phyloP scores from a whole-genome alignment of 2,113 vertebrate species.

The Rattus rattus region DNA sequence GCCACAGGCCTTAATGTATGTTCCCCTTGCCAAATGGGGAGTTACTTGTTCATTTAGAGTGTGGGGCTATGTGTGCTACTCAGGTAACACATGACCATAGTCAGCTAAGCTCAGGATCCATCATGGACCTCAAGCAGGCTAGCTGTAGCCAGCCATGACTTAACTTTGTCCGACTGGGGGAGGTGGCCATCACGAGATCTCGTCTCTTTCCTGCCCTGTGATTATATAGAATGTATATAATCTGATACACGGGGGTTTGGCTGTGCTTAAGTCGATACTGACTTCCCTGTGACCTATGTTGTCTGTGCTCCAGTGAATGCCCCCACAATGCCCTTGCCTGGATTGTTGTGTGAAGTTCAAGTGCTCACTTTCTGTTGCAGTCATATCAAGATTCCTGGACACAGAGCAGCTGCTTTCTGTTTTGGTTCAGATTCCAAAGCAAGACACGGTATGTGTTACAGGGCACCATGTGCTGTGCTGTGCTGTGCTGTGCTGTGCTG shows the following conservation, averaged over 20 bases:
- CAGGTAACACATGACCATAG: not conserved
- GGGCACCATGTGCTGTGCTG: not conserved
- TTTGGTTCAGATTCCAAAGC: slow-evolving; percentile 97
- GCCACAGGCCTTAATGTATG: not conserved
- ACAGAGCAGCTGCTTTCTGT: slow-evolving; percentile 97
- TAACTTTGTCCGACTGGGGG: not conserved
- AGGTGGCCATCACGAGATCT: no score
- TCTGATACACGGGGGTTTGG: not conserved
- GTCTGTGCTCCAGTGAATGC: not conserved
- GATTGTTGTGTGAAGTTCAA: slow-evolving; percentile 25
- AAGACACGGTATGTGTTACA: slow-evolving; percentile 92
- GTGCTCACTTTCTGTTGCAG: slow-evolving; percentile 86
- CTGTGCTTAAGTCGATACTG: not conserved
- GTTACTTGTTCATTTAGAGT: not conserved
- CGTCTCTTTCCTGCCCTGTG: not conserved
- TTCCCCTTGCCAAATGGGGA: not conserved
- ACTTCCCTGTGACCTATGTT: not conserved
- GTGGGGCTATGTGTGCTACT: not conserved
- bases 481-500: not conserved
- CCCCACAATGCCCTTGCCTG: no score
- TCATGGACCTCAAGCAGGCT: no score
- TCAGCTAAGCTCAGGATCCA: not conserved
- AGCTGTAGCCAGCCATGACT: not conserved
- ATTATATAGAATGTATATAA: not conserved
- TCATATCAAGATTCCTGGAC: slow-evolving; percentile 95